phyloP scores from a whole-genome alignment of 2,797 vertebrate species.

The Acipenser ruthenus region DNA sequence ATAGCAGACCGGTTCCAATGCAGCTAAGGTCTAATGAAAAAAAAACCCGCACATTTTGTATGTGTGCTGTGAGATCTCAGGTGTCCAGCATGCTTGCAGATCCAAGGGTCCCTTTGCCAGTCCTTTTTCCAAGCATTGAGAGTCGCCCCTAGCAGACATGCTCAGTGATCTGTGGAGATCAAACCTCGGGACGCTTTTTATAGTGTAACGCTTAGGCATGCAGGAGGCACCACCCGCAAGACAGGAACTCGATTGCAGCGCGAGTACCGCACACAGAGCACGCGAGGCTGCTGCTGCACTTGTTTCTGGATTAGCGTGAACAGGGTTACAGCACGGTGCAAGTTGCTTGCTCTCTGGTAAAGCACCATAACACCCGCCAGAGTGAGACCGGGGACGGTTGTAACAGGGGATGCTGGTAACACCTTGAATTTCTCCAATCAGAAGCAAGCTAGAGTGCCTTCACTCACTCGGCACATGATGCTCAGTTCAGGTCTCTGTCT shows the following conservation, averaged over 20 bases:
- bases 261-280: neutral
- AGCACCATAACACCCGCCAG: no score
- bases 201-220: conserved; percentile 7
- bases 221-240: conserved; percentile 27
- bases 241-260: neutral
- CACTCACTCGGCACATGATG: no score
- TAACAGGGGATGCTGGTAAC: no score
- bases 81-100: conserved; percentile 10
- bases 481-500: no score
- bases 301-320: no score
- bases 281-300: no score
- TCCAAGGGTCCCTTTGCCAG: neutral
- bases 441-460: no score
- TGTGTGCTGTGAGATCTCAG: conserved; percentile 4
- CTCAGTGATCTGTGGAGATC: conserved; percentile 2
- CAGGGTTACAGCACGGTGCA: no score
- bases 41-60: conserved; percentile 7
- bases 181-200: conserved; percentile 13
- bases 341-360: no score
- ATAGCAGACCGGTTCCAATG: conserved; percentile 3
- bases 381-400: no score
- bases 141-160: conserved; percentile 6
- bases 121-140: neutral
- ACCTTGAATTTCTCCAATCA: no score
- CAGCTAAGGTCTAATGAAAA: neutral